Base-by-base conservation (phyloP, 2,888 invertebrate species). In the Caenorhabditis drosophilae region DNA sequence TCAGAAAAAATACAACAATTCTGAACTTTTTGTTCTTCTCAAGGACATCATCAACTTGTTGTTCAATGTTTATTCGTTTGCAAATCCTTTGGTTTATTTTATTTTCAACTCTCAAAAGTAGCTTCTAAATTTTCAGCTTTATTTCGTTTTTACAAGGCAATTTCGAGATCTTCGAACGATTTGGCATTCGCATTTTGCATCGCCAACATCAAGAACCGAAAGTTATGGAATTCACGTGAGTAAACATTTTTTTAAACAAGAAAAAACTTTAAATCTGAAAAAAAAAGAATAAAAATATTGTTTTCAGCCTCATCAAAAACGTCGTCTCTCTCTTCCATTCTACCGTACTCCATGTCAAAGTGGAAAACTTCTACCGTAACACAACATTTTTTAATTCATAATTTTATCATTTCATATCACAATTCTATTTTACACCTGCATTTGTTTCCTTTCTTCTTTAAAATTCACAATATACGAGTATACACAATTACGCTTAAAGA, bases 91-190 rank as follows among this genome's bases (percentile, higher is more conserved):
- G 79, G 77, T 81, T 48, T 35, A 46, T 41, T 20, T 40, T 46
- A 31, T 31, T 50, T 25, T 57, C 35, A 18, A 9, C 16, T 6
- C 46, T 26, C 1, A 36, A 35, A 35, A 23, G 2, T 25, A 2
- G 7, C 34, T 40, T 26, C 26, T 48, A 15, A 12, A 9, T 16
- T 72, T 76, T 38, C 69, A 78, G 78, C 66, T 81, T 15, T 81
- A 81, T 41, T 81, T 81, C 69, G 70, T 81, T 53, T 81, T 81
- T 70, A 81, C 81, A n/a, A 77, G 78, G 26, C 80, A 81, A 62
- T 81, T 81, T 64, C 72, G 74, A 11, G 81, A 81, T 61, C 71
- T 81, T 16, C 67, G 76, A 41, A 59, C 66, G 22, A 63, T 70
- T 40, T 64, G 67, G 53, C 61, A 69, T 44, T 62, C 60, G 15